Percentiles rank a stretch among this genome's conserved stretches.
These are phyloP conservation scores for Scelioninae gen. 2 DNA, from an alignment of 2,888 invertebrate genomes.

Conservation along the genomic window DNA sequence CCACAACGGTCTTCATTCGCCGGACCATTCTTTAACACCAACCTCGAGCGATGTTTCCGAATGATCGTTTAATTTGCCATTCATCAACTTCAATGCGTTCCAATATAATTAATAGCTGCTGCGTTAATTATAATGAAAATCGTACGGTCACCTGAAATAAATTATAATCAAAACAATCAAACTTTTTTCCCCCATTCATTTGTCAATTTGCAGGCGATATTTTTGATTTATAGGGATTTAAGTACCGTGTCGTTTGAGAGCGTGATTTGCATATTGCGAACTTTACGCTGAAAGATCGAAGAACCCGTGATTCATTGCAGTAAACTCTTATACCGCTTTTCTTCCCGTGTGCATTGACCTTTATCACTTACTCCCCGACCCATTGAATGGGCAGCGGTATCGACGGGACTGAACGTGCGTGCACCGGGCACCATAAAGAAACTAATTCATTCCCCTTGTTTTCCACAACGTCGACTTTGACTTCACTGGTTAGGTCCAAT, in stretches of 20 bases:
- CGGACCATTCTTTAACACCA: no score
- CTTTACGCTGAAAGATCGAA: constrained; percentile 43
- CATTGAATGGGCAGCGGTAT: constrained; percentile 40
- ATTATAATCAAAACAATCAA: constrained; percentile 29
- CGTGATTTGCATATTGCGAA: constrained; percentile 48
- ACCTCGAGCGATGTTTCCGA: no score
- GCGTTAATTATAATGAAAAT: constrained; percentile 3
- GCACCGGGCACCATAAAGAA: constrained; percentile 45
- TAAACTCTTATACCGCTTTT: constrained; percentile 48
- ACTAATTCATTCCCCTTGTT: constrained; percentile 54
- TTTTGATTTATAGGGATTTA: constrained; percentile 48
- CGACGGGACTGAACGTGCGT: constrained; percentile 41
- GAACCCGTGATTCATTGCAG: constrained; percentile 49
- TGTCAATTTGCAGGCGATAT: constrained; percentile 38
- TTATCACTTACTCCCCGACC: constrained; percentile 48
- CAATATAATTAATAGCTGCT: not conserved
- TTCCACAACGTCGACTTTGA: constrained; percentile 48
- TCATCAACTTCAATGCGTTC: not conserved
- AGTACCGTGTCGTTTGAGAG: constrained; percentile 34
- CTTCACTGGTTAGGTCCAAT: no score
- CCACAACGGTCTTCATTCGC: no score
- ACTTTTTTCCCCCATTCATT: constrained; percentile 34
- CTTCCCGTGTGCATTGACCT: constrained; percentile 52
- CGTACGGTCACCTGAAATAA: constrained; percentile 6
- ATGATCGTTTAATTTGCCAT: not conserved